Conservation (phyloP, 2,113 vertebrate species). For the Etheostoma spectabile region DNA sequence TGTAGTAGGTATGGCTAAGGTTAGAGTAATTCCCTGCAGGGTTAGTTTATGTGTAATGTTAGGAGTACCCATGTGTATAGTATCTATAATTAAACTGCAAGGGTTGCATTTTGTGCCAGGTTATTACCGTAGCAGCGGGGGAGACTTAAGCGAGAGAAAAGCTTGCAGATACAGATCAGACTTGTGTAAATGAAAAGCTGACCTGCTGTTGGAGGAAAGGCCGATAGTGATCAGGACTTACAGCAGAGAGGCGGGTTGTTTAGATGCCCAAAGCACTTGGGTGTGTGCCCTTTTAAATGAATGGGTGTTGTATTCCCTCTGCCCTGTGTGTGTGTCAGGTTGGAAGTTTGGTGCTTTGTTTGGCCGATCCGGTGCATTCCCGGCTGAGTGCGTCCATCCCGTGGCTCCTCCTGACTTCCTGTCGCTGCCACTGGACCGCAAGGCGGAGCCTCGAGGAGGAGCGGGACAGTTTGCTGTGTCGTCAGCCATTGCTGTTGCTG, state of each 20-base stretch:
- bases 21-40: neutral
- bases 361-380: conserved; percentile 90
- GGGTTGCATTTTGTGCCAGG: neutral
- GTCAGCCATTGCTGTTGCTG: conserved; percentile 86
- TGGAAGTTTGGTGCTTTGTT: conserved; percentile 96
- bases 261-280: neutral
- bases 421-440: conserved; percentile 87
- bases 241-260: neutral
- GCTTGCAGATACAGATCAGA: conserved; percentile 35
- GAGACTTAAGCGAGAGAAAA: conserved; percentile 15
- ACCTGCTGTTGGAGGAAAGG: conserved; percentile 23
- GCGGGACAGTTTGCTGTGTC: conserved; percentile 89
- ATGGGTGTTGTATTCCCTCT: neutral
- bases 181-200: conserved; percentile 26
- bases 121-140: conserved; percentile 23
- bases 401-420: conserved; percentile 91
- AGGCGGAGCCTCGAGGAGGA: conserved; percentile 86
- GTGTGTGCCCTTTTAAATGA: neutral
- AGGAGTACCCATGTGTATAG: neutral
- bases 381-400: conserved; percentile 89
- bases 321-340: conserved; percentile 80
- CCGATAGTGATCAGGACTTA: conserved; percentile 23
- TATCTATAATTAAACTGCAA: conserved; percentile 12
- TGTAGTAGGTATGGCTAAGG: neutral
- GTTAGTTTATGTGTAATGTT: neutral